Evolutionary conservation across 2,888 invertebrate species (phyloP).

Genomic region (Amaurobius ferox): DNA sequence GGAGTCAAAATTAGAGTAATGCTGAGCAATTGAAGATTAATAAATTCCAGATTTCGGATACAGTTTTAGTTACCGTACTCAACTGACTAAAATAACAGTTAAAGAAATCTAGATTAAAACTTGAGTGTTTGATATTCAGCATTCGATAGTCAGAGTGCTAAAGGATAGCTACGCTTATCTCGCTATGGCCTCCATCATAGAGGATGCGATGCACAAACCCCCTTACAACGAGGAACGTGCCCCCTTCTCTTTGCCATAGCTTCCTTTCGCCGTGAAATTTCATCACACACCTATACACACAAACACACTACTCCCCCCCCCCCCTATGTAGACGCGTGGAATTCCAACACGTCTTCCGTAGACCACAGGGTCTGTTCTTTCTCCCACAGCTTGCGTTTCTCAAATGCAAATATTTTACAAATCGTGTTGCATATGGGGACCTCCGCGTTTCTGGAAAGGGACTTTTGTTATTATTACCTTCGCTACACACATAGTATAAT

Average conservation of each 20-base stretch:
- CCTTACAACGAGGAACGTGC: constrained; percentile 40
- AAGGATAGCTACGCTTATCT: constrained; percentile 15
- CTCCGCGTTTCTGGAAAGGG: constrained; percentile 12
- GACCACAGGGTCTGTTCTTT: constrained; percentile 51
- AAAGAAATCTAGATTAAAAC: constrained; percentile 48
- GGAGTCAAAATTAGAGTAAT: too few species aligned
- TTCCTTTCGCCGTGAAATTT: constrained; percentile 48
- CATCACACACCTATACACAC: constrained; percentile 29
- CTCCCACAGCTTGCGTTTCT: constrained; percentile 47
- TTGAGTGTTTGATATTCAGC: constrained; percentile 26
- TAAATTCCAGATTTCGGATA: too few species aligned
- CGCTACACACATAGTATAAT: too few species aligned
- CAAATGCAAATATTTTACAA: constrained; percentile 69
- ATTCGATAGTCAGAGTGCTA: constrained; percentile 26
- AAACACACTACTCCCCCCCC: background rate
- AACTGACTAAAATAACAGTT: too few species aligned
- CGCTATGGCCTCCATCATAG: constrained; percentile 26
- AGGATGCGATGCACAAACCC: constrained; percentile 48
- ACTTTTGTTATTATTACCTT: constrained; percentile 26
- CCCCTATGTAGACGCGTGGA: constrained; percentile 40
- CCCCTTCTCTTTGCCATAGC: constrained; percentile 37
- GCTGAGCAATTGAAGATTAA: too few species aligned
- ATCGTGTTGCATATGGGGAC: constrained; percentile 52
- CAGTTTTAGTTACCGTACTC: too few species aligned
- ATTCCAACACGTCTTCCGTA: constrained; percentile 60